A percentile compares a stretch with the other conserved stretches of the same genome.
These are phyloP conservation scores for Boulengerochromis microlepis DNA, from an alignment of 2,113 vertebrate genomes.

Conservation along the genomic window DNA sequence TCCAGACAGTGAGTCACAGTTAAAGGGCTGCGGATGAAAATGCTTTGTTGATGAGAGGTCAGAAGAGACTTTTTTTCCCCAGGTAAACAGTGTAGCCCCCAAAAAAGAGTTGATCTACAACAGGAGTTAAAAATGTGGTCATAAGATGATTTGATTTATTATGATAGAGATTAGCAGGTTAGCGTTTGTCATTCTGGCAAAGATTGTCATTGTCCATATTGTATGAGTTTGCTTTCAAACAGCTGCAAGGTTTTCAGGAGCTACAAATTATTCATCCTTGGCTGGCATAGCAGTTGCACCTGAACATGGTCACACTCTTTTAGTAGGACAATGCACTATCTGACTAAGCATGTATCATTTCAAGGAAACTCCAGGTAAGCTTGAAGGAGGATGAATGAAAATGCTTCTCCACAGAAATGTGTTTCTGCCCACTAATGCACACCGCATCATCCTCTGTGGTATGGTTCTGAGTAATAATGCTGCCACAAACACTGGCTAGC, in stretches of 20 bases:
- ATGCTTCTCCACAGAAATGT: not conserved
- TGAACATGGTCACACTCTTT: not conserved
- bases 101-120: not conserved
- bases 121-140: not conserved
- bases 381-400: not conserved
- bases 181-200: not conserved
- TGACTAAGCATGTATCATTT: conserved; percentile 4
- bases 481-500: not conserved
- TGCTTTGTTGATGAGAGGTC: conserved; percentile 31
- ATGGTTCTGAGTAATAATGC: not conserved
- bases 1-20: conserved; percentile 39
- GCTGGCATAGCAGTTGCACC: not conserved
- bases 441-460: not conserved
- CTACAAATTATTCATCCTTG: not conserved
- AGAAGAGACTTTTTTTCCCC: not conserved
- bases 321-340: not conserved
- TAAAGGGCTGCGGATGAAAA: conserved; percentile 11
- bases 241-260: not conserved
- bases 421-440: not conserved
- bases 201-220: not conserved
- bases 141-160: not conserved
- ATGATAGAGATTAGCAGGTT: not conserved
- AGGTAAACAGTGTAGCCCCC: not conserved
- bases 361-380: not conserved
- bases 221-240: not conserved